Conservation (phyloP, 2,888 invertebrate species). For the Iselma pallidipennis region DNA sequence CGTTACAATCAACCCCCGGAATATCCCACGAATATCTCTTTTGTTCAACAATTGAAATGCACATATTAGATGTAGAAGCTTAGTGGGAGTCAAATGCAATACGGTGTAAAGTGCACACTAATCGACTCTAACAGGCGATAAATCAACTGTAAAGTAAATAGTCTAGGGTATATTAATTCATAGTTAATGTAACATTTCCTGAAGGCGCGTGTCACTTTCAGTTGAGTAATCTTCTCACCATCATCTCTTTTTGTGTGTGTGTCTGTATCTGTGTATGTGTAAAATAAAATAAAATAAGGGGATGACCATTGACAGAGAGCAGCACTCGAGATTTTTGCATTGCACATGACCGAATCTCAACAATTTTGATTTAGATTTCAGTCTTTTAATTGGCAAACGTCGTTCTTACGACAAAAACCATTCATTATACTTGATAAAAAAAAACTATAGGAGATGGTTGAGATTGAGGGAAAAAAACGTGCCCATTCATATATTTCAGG, state of each 20-base stretch:
- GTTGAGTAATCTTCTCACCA: constrained; percentile 18
- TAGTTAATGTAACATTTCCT: constrained; percentile 35
- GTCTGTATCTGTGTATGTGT: too few species aligned
- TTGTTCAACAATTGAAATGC: not conserved
- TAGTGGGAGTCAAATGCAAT: constrained; percentile 22
- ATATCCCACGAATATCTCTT: not conserved
- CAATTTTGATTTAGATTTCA: too few species aligned
- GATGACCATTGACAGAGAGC: not conserved
- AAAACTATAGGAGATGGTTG: not conserved
- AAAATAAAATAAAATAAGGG: constrained; percentile 1
- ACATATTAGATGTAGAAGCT: not conserved
- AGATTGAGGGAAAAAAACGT: not conserved
- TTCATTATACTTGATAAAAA: not conserved
- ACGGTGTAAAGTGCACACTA: constrained; percentile 12
- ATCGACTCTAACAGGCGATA: constrained; percentile 19
- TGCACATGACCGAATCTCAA: not conserved
- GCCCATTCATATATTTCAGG: constrained; percentile 1
- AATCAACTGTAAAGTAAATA: constrained; percentile 33
- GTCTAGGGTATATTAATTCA: constrained; percentile 30
- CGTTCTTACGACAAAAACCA: not conserved
- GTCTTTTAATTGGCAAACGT: not conserved
- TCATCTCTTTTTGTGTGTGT: too few species aligned
- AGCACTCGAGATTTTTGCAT: not conserved
- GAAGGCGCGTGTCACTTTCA: constrained; percentile 28
- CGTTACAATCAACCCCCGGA: not conserved